Base-by-base conservation (phyloP, 2,888 invertebrate species). In the Synergus gifuensis region DNA sequence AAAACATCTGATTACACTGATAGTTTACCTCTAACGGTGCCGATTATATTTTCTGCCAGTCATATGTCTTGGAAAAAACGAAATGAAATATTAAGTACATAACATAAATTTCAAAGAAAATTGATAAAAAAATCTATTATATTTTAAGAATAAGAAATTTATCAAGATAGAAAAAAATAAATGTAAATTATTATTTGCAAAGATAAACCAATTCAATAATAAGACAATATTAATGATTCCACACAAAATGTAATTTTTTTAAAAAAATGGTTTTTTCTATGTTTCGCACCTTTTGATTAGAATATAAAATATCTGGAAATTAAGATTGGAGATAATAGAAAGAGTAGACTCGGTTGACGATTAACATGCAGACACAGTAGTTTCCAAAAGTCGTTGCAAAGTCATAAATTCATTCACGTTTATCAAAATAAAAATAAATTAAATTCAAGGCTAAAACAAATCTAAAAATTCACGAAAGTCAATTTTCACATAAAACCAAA, bases 311-410 rank as follows among this genome's bases (percentile, higher is more conserved):
- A 60, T 12, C 36, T 36, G 36, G 36, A 36, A 36, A 36, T 18
- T 22, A 67, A 67, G 67, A 67, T 67, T 46, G 16, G 4, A 44
- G 40, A 64, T 40, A 64, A n/a, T n/a, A 64, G n/a, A 42, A 42
- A 64, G 11, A 67, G 7, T 16, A 67, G 42, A 67, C 12, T n/a
- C 4, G 11, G 9, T 44, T 67, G 67, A 18, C 4, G 44, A 44
- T 46, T 44, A 44, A 44, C 44, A 67, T 67, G 22, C 36, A n/a
- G 36, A 22, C 67, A 67, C n/a, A 44, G n/a, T 40, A 46, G 14
- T 40, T 40, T 42, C n/a, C 11, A 42, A 66, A 66, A 66, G n/a
- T 9, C 64, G 3, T 5, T 28, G 12, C 4, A 62, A 12, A 62
- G 22, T 9, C 28, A 42, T 16, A n/a, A 66, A 66, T 42, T 9